Evolutionary conservation across 1,140 invertebrate genomes (phyloP).

Genomic region (Pseudomyrmex pallidus): DNA sequence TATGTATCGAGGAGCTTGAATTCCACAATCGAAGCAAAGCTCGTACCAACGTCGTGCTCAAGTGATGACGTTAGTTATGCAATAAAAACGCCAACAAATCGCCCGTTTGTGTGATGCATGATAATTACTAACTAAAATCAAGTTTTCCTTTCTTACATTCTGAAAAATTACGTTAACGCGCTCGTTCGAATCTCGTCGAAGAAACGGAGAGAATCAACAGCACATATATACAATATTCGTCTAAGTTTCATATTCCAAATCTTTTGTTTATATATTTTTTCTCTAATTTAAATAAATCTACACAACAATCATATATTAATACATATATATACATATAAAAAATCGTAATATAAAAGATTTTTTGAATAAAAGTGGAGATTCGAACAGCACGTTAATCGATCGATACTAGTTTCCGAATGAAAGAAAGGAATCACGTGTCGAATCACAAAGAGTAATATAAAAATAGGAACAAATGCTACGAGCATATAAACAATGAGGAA

Average conservation of each 20-base stretch:
- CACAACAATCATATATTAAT: no score
- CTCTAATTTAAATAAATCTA: no score
- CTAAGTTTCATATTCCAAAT: no score
- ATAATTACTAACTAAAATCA: slow-evolving; percentile 58
- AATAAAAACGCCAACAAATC: slow-evolving; percentile 49
- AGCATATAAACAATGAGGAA: slow-evolving; percentile 77
- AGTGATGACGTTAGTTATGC: slow-evolving; percentile 19
- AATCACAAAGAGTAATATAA: slow-evolving; percentile 75
- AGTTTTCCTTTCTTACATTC: slow-evolving; percentile 59
- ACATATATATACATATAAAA: no score
- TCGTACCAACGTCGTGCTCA: slow-evolving; percentile 63
- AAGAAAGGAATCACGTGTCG: slow-evolving; percentile 65
- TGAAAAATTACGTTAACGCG: neutral
- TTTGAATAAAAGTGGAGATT: no score
- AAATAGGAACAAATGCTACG: slow-evolving; percentile 82
- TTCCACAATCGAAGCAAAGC: slow-evolving; percentile 59
- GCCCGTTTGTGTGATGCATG: slow-evolving; percentile 50
- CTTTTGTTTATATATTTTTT: no score
- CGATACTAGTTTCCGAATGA: slow-evolving; percentile 49
- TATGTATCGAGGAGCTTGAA: neutral
- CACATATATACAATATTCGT: no score
- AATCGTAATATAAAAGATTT: no score
- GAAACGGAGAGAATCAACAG: neutral
- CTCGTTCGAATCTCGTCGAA: slow-evolving; percentile 27
- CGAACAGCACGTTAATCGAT: neutral